These are phyloP conservation scores for Cydia strobilella DNA, from an alignment of 1,140 invertebrate genomes.

Conservation along the genomic window DNA sequence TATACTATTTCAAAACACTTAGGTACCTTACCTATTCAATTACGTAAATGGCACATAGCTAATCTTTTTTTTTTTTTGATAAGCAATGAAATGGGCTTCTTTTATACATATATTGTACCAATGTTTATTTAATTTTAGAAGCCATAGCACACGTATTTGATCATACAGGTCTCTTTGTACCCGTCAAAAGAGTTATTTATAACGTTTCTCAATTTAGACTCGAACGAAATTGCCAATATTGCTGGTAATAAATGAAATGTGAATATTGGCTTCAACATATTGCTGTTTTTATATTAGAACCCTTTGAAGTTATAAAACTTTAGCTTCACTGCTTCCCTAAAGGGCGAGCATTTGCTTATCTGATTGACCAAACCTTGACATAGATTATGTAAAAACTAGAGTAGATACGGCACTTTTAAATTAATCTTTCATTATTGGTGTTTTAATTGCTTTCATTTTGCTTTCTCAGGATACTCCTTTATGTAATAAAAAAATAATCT, in stretches of 20 bases:
- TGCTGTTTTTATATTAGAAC: slow-evolving; percentile 24
- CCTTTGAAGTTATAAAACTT: slow-evolving; percentile 29
- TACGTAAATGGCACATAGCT: no score
- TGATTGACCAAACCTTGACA: slow-evolving; percentile 23
- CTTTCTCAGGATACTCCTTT: no score
- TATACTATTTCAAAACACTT: no score
- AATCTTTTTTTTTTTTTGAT: no score
- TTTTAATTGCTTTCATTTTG: no score
- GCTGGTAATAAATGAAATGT: background rate
- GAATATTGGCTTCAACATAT: slow-evolving; percentile 20
- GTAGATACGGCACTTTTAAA: background rate
- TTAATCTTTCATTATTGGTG: background rate
- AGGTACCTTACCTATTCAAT: no score
- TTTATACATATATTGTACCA: no score
- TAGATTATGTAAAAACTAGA: background rate
- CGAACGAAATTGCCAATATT: background rate
- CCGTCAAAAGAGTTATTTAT: background rate
- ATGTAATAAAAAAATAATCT: no score
- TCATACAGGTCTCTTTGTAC: no score
- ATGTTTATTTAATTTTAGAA: no score
- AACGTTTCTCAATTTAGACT: background rate
- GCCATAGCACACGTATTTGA: no score
- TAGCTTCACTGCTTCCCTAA: slow-evolving; percentile 22
- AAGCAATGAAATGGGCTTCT: no score
- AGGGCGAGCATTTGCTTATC: slow-evolving; percentile 22